Conservation (phyloP, 2,888 invertebrate genomes). For the Pegoplata infirma region DNA sequence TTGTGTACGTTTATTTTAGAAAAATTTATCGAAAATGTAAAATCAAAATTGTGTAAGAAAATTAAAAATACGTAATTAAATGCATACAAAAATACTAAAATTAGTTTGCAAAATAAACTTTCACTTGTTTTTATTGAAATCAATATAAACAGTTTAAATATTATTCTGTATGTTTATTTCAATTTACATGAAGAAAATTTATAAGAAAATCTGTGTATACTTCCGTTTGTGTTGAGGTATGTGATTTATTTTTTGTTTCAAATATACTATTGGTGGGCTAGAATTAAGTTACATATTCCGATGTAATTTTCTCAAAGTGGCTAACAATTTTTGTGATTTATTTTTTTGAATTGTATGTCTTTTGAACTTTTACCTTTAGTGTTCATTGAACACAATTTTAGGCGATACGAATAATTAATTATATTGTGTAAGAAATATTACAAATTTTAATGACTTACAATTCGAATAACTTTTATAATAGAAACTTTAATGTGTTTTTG, state of each 20-base stretch:
- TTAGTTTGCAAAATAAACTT: conserved; percentile 33
- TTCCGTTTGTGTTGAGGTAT: neutral
- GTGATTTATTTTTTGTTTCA: neutral
- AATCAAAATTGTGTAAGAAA: conserved; percentile 4
- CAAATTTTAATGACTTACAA: too few relatives aligned
- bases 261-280: neutral
- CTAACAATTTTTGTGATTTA: too few relatives aligned
- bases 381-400: too few relatives aligned
- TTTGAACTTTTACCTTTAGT: too few relatives aligned
- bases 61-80: conserved; percentile 19
- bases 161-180: conserved; percentile 23
- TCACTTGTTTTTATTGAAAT: conserved; percentile 53
- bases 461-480: too few relatives aligned
- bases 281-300: neutral
- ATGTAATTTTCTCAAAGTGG: too few relatives aligned
- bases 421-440: too few relatives aligned
- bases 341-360: too few relatives aligned
- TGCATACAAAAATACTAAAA: neutral
- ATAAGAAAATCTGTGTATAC: neutral
- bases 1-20: neutral
- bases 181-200: neutral
- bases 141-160: conserved; percentile 24
- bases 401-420: too few relatives aligned
- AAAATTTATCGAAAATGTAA: neutral
- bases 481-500: too few relatives aligned